phyloP scores from a whole-genome alignment of 2,113 vertebrate species.

The Antennarius striatus region DNA sequence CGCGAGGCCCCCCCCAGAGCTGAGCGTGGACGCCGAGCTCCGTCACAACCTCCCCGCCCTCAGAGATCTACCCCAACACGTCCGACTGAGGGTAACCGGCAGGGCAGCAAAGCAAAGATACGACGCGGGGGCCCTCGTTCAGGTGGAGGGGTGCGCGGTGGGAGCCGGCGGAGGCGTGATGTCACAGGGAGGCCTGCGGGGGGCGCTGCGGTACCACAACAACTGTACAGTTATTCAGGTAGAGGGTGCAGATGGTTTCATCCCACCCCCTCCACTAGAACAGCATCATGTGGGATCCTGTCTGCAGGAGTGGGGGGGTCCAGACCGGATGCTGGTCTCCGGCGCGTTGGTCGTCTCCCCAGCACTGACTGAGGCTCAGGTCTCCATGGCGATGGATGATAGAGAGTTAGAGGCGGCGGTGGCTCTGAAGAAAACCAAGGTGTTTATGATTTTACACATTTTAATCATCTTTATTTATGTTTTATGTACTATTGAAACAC shows the following conservation, averaged over 20 bases:
- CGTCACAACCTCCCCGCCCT: slow-evolving; percentile 69
- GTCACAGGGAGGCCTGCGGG: slow-evolving; percentile 71
- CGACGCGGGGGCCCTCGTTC: slow-evolving; percentile 53
- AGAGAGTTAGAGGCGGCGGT: slow-evolving; percentile 67
- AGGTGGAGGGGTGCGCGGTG: slow-evolving; percentile 69
- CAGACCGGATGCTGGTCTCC: slow-evolving; percentile 71
- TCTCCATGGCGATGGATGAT: slow-evolving; percentile 69
- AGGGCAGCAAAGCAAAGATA: slow-evolving; percentile 49
- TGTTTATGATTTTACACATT: slow-evolving; percentile 35
- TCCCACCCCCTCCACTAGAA: no score
- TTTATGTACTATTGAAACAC: neutral
- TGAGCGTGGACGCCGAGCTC: slow-evolving; percentile 70
- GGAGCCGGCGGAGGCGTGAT: slow-evolving; percentile 67
- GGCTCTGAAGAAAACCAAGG: slow-evolving; percentile 68
- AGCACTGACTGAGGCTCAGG: slow-evolving; percentile 67
- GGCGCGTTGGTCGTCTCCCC: slow-evolving; percentile 69
- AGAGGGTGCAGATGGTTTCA: neutral
- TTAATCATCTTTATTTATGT: neutral
- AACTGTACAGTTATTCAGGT: slow-evolving; percentile 81
- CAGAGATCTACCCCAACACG: slow-evolving; percentile 62
- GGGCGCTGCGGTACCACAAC: slow-evolving; percentile 76
- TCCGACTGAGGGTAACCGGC: slow-evolving; percentile 64
- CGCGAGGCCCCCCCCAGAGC: slow-evolving; percentile 60
- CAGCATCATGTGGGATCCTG: neutral
- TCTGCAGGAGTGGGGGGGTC: slow-evolving; percentile 77